Base-by-base conservation (phyloP, 2,113 vertebrate species). In the Accipiter virgatus region DNA sequence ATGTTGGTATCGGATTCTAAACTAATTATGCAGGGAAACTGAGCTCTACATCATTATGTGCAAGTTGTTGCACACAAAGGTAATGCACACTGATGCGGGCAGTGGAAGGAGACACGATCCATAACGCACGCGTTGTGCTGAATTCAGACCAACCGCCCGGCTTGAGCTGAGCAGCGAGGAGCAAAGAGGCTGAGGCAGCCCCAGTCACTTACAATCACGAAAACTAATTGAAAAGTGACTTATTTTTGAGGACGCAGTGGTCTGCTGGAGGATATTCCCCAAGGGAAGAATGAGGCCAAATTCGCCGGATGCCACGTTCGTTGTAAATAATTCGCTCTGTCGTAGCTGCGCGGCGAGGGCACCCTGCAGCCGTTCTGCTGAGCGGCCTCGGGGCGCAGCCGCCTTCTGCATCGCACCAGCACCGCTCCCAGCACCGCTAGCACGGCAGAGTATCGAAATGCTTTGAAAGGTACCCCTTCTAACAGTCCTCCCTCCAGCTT, bases 1-100 rank as follows among this genome's bases (percentile, higher is more conserved):
- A 84, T 47, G 73, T 86, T 79, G 83, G 77, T 75, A 75, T 94
- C 3, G 0, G 81, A 91, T 87, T 65, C 73, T 48, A 50, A 84
- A 62, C 40, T 89, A 87, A 96, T 90, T 84, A 84, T 20, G 58
- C 40, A 45, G 36, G 70, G 73, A 53, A 89, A 95, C 73, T 10
- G 86, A 94, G 77, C 70, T 81, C 70, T 22, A 6, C 43, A 26
- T 83, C 2, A 0, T 45, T 67, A 8, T 6, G n/a, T 58, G 74
- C 2, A 4, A 77, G 81, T 17, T 52, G 74, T 19, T 81, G 62
- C 58, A 47, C 43, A 8, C 72, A 38, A 27, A 84, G 52, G 77
- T 43, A 65, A 42, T 1, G 38, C 55, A 31, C 9, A 0, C 7
- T 8, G 82, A 16, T 27, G 21, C 0, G 0, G 18, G 71, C 1